phyloP scores from a whole-genome alignment of 2,113 vertebrate genomes.

The Centropus bengalensis region DNA sequence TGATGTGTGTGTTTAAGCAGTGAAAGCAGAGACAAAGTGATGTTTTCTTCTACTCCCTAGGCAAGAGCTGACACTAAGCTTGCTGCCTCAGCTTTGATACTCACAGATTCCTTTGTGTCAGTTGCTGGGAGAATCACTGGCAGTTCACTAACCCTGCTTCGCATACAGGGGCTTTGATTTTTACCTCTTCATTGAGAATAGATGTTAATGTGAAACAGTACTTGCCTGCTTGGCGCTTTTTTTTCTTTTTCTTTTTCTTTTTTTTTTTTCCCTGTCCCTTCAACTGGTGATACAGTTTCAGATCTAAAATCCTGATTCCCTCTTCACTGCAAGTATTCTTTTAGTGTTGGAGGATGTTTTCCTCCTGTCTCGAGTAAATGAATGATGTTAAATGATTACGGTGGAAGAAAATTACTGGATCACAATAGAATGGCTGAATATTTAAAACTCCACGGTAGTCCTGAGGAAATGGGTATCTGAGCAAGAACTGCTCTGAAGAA shows the following conservation, averaged over 20 bases:
- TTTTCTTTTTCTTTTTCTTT: not conserved
- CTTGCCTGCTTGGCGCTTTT: not conserved
- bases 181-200: conserved; percentile 48
- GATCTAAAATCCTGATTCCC: not conserved
- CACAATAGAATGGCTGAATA: not conserved
- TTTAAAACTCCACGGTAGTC: not conserved
- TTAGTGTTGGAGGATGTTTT: not conserved
- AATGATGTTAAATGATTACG: not conserved
- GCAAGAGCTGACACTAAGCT: conserved; percentile 38
- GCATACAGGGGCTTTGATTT: conserved; percentile 43
- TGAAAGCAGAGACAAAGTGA: conserved; percentile 61
- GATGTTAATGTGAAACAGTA: conserved; percentile 43
- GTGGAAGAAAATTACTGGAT: not conserved
- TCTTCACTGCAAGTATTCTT: not conserved
- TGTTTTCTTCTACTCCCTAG: conserved; percentile 50
- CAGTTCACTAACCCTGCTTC: conserved; percentile 34
- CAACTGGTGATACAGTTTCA: not conserved
- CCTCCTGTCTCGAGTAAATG: not conserved
- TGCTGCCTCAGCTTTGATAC: conserved; percentile 26
- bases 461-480: not conserved
- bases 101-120: conserved; percentile 52
- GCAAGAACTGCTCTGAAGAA: not conserved
- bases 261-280: fast-evolving
- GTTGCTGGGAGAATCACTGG: conserved; percentile 58
- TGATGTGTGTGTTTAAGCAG: conserved; percentile 46